Evolutionary conservation across 1,140 invertebrate species (phyloP).

Genomic region (Ridgeia piscesae): DNA sequence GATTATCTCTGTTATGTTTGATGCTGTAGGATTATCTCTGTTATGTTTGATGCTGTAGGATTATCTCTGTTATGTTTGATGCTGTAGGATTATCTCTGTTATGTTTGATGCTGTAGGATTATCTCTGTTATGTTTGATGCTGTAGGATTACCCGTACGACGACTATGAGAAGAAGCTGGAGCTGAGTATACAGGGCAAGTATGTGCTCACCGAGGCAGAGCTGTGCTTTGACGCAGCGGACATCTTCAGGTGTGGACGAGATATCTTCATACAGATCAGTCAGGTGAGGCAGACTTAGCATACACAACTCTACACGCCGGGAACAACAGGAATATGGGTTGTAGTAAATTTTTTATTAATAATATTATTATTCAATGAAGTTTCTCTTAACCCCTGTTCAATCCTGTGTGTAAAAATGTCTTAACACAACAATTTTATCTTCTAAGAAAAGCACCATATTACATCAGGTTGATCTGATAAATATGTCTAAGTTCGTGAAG

Average conservation of each 20-base stretch:
- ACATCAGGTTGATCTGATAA: no score
- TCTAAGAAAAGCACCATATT: no score
- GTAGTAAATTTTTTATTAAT: no score
- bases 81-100: not conserved
- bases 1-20: not conserved
- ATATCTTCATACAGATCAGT: slow-evolving; percentile 27
- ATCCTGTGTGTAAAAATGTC: no score
- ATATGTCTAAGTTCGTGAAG: no score
- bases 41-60: no score
- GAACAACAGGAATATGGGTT: no score
- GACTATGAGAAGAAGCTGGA: slow-evolving; percentile 20
- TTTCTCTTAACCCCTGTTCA: no score
- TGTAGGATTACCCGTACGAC: slow-evolving; percentile 22
- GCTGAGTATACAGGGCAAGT: slow-evolving; percentile 23
- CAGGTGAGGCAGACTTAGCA: slow-evolving; percentile 17
- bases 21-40: not conserved
- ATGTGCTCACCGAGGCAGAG: slow-evolving; percentile 28
- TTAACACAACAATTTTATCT: no score
- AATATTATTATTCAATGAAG: no score
- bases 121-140: not conserved
- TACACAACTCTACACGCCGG: no score
- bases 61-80: no score
- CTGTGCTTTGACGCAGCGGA: slow-evolving; percentile 29
- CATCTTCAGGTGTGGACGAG: slow-evolving; percentile 25
- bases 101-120: not conserved